phyloP scores from a whole-genome alignment of 2,113 vertebrate genomes.

The Delphinus delphis region DNA sequence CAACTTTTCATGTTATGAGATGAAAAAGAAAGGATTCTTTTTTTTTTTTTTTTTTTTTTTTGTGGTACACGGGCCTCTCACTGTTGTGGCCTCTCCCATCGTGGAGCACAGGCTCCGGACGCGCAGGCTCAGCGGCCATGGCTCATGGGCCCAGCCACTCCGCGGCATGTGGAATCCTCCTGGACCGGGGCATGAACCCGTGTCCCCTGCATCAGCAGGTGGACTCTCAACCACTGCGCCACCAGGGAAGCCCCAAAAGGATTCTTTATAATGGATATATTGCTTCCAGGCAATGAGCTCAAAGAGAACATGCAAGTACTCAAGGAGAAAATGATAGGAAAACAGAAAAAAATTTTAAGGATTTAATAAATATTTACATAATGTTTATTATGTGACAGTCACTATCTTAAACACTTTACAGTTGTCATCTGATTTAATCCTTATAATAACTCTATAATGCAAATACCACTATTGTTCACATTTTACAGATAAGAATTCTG shows the following conservation, averaged over 20 bases:
- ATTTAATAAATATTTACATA: not conserved
- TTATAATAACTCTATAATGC: not conserved
- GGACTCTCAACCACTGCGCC: no score
- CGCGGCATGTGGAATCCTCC: no score
- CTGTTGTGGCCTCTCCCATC: no score
- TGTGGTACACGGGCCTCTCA: no score
- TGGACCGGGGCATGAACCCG: fast-evolving
- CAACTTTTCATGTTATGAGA: not conserved
- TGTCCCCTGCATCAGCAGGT: no score
- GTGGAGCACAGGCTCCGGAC: no score
- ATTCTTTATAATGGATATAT: not conserved
- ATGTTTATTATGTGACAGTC: not conserved
- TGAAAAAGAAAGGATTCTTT: not conserved
- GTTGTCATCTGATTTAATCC: not conserved
- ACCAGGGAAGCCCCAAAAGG: not conserved
- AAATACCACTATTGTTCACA: not conserved
- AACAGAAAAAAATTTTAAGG: not conserved
- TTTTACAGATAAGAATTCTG: not conserved
- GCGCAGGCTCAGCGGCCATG: no score
- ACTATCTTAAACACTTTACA: not conserved
- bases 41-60: no score
- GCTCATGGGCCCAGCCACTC: no score
- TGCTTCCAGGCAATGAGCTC: not conserved
- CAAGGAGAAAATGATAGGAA: not conserved
- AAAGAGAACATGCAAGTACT: not conserved